phyloP scores from a whole-genome alignment of 2,888 invertebrate species.

The Vannuccia rotundouncinata region DNA sequence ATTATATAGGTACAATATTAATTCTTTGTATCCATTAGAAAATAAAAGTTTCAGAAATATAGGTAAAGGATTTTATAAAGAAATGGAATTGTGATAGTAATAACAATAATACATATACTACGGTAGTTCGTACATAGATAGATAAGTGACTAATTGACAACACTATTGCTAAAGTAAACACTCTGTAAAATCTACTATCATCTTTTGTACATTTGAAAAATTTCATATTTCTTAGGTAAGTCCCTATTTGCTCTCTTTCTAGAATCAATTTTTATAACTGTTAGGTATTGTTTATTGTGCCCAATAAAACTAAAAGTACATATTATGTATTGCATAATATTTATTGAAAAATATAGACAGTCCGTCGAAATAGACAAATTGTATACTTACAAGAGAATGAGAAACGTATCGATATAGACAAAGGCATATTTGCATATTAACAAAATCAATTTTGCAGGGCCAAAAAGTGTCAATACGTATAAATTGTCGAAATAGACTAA shows the following conservation, averaged over 20 bases:
- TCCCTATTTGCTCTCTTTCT: too few relatives aligned
- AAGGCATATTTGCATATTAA: neutral
- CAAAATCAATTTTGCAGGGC: neutral
- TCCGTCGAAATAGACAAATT: neutral
- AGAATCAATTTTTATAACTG: too few relatives aligned
- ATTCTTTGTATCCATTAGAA: neutral
- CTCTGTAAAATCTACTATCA: too few relatives aligned
- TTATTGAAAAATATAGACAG: neutral
- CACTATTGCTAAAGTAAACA: conserved; percentile 26
- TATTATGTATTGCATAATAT: neutral
- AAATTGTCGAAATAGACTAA: neutral
- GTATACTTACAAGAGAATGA: neutral
- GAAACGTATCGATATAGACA: neutral
- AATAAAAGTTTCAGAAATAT: conserved; percentile 1
- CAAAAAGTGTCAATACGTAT: neutral
- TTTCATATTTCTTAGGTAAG: too few relatives aligned
- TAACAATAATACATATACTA: neutral
- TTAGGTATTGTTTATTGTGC: neutral
- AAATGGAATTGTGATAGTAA: conserved; percentile 19
- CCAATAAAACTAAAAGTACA: neutral
- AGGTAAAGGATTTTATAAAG: conserved; percentile 13
- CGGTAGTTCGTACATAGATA: neutral
- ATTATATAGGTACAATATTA: neutral
- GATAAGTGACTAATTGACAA: conserved; percentile 22
- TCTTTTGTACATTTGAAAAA: too few relatives aligned